Conservation (phyloP, 2,113 vertebrate species). For the Gopherus evgoodei region DNA sequence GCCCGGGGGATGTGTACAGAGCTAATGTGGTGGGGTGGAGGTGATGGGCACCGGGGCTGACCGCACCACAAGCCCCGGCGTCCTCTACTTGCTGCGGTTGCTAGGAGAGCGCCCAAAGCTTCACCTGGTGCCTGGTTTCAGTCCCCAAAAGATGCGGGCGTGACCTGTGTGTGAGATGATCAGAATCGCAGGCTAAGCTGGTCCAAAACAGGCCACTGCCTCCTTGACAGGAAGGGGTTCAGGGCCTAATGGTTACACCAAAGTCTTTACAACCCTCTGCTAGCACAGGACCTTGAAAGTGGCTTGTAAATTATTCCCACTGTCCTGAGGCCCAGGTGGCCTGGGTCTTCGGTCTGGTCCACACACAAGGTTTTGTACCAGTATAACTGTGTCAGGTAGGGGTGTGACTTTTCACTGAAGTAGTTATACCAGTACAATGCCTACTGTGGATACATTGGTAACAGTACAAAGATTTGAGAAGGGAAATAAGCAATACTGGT, state of each 20-base stretch:
- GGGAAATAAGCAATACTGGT: background rate
- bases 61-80: background rate
- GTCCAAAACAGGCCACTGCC: background rate
- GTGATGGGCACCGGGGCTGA: background rate
- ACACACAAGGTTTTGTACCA: background rate
- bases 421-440: background rate
- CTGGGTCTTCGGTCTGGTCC: background rate
- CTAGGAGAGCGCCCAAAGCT: background rate
- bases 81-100: slow-evolving; percentile 19
- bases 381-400: background rate
- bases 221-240: background rate
- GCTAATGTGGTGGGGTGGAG: background rate
- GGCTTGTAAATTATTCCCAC: background rate
- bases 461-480: background rate
- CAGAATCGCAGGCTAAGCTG: background rate
- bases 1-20: background rate
- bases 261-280: background rate
- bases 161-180: background rate
- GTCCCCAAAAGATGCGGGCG: background rate
- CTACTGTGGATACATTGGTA: background rate
- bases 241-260: background rate
- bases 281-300: background rate
- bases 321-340: background rate
- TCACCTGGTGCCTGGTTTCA: background rate
- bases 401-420: background rate